Base-by-base conservation (phyloP, 2,797 vertebrate species). In the Lophius americanus region DNA sequence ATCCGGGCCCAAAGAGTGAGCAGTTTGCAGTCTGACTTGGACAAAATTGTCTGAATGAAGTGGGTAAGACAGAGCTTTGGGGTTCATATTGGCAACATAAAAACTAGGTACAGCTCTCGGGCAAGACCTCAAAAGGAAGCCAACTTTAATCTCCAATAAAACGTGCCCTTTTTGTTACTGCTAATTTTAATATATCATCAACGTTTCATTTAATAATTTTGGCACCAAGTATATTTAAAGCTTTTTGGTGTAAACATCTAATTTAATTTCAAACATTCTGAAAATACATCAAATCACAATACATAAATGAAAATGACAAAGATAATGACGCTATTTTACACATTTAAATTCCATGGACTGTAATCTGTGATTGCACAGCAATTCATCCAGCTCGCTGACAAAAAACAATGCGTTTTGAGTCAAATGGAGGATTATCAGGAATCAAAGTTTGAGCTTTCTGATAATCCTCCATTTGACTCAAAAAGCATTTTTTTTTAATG, bases 31-130 rank as follows among this genome's bases (percentile, higher is more conserved):
- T 61, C 68, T 84, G 76, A 85, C 79, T 78, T 86, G 57, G 1
- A 64, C 3, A 52, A 49, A 70, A 71, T 44, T 38, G 51, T 73
- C 56, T 57, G 61, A 43, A 57, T 47, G 53, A 14, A 64, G 39
- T 61, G 38, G 43, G 63, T 23, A 60, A 46, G 70, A 55, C 47
- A n/a, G 51, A 57, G 52, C 55, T 50, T 49, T 4, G 65, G 82
- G 87, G 79, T 83, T 86, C 81, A 87, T 68, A 84, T 47, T 87
- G 86, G 85, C 73, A 78, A 85, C 55, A 78, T 79, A 68, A 86
- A 80, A 73, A 66, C 64, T 62, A 70, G 23, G 72, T 78, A 86
- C 35, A 76, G 86, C 79, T 84, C 78, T 78, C 46, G 68, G 77
- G 78, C 81, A 74, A 68, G 52, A 23, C 64, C 54, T 46, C 3